These are phyloP conservation scores for Monochamus alternatus DNA, from an alignment of 2,888 invertebrate genomes.

Conservation along the genomic window DNA sequence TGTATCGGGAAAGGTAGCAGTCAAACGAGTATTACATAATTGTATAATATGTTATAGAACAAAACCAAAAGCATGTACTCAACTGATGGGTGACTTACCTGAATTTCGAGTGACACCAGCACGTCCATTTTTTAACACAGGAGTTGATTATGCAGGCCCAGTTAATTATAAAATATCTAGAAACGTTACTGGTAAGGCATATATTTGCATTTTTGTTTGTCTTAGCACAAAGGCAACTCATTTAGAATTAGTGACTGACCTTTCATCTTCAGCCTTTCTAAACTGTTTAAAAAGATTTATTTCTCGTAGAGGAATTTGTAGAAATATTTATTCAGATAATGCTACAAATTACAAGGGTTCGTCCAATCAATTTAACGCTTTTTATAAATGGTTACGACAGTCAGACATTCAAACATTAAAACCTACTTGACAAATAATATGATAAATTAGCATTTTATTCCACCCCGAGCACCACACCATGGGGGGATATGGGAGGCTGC, in stretches of 20 bases:
- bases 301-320: not conserved
- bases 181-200: not conserved
- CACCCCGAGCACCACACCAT: not conserved
- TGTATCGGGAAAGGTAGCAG: not conserved
- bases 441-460: not conserved
- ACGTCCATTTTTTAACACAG: not conserved
- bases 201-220: not conserved
- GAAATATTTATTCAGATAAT: not conserved
- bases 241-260: not conserved
- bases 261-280: not conserved
- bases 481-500: not conserved
- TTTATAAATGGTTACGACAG: not conserved
- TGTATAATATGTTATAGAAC: conserved; percentile 26
- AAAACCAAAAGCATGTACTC: not conserved
- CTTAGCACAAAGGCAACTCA: not conserved
- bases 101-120: not conserved
- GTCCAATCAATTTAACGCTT: not conserved
- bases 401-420: not conserved
- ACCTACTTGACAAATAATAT: not conserved
- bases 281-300: not conserved
- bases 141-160: not conserved
- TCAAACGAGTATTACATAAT: conserved; percentile 15
- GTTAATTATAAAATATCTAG: not conserved
- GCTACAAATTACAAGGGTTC: not conserved
- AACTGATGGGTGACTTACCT: not conserved